Evolutionary conservation across 2,797 vertebrate genomes (phyloP).

Genomic region (Champsocephalus esox): DNA sequence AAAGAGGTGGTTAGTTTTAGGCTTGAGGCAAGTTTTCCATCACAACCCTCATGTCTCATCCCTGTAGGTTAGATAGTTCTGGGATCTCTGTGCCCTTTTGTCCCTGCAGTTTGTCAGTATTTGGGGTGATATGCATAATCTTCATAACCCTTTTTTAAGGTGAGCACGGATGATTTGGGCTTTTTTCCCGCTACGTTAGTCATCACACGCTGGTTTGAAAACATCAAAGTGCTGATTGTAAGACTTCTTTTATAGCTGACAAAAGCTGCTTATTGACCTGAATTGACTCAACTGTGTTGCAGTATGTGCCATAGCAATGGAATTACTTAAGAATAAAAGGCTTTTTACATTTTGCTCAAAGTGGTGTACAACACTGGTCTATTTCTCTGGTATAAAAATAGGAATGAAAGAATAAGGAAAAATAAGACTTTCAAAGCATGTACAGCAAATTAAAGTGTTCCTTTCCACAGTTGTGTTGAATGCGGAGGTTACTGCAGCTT

Average conservation of each 20-base stretch:
- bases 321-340: background rate
- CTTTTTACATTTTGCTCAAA: background rate
- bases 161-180: background rate
- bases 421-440: conserved; percentile 6
- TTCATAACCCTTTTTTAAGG: background rate
- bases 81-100: background rate
- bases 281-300: conserved; percentile 7
- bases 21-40: conserved; percentile 15
- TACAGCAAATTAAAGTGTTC: background rate
- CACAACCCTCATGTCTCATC: background rate
- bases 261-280: conserved; percentile 12
- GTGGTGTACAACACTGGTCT: background rate
- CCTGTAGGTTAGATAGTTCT: background rate
- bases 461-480: background rate
- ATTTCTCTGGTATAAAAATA: background rate
- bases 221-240: conserved; percentile 16
- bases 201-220: background rate
- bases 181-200: background rate
- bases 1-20: background rate
- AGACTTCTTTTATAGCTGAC: conserved; percentile 10
- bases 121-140: background rate
- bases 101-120: background rate
- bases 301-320: background rate
- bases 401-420: no score
- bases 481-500: background rate